A percentile compares a stretch with the other conserved stretches of the same genome.
Conservation (phyloP, 2,888 invertebrate genomes). For the Polymixis lichenea region DNA sequence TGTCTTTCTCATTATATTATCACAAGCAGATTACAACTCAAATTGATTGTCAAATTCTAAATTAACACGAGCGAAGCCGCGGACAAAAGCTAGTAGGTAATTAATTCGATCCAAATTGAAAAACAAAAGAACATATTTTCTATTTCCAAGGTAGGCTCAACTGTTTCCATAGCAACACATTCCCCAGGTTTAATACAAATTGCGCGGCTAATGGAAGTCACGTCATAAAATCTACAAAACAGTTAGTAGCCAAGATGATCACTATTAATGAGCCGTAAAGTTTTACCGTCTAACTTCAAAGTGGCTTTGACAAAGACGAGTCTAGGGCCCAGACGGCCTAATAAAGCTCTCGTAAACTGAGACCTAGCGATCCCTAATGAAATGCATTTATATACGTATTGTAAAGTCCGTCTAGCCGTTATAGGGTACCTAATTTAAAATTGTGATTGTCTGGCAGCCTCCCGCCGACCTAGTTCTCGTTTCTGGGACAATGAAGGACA, state of each 20-base stretch:
- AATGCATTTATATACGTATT: constrained; percentile 75
- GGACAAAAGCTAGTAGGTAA: too few relatives aligned
- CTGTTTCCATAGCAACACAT: constrained; percentile 26
- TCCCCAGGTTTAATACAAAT: constrained; percentile 32
- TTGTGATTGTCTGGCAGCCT: constrained; percentile 88
- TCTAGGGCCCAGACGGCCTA: constrained; percentile 59
- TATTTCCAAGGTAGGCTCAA: constrained; percentile 7
- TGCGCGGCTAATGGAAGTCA: constrained; percentile 48
- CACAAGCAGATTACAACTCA: too few relatives aligned
- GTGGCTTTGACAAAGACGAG: constrained; percentile 48
- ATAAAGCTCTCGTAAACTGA: constrained; percentile 57
- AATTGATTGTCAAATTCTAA: too few relatives aligned
- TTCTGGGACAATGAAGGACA: constrained; percentile 85
- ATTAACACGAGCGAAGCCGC: too few relatives aligned
- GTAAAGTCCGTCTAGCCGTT: constrained; percentile 72
- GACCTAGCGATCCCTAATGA: constrained; percentile 64
- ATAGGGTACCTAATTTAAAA: constrained; percentile 86
- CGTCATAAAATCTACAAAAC: constrained; percentile 58
- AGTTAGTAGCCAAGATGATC: constrained; percentile 58
- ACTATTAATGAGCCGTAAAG: constrained; percentile 63
- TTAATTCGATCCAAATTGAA: too few relatives aligned
- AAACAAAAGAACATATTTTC: not conserved
- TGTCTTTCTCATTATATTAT: too few relatives aligned
- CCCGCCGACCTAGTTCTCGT: constrained; percentile 86
- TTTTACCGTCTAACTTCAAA: constrained; percentile 59